Percentiles rank a stretch among this genome's conserved stretches.
Conservation (phyloP, 2,888 invertebrate species). For the Thera obeliscata region DNA sequence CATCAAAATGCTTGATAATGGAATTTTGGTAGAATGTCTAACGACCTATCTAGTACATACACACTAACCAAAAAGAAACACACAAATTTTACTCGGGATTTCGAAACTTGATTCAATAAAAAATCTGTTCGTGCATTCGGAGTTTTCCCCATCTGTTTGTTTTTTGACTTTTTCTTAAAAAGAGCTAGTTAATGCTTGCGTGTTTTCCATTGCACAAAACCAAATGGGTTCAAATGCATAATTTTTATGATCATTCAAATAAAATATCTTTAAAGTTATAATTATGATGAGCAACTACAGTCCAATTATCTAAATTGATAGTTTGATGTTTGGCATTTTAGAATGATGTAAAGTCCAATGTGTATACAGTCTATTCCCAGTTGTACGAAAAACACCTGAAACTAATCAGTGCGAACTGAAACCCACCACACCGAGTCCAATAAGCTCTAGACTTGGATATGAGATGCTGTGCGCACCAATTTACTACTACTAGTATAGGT, state of each 20-base stretch:
- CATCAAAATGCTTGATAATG: constrained; percentile 38
- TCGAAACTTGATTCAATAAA: not conserved
- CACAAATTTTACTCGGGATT: not conserved
- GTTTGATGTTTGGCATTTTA: not conserved
- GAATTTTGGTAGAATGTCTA: constrained; percentile 20
- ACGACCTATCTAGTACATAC: constrained; percentile 2
- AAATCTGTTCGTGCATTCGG: too few species aligned
- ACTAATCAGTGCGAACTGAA: constrained; percentile 11
- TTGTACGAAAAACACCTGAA: not conserved
- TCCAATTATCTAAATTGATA: too few species aligned
- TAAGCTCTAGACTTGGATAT: constrained; percentile 24
- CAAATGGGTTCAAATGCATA: too few species aligned
- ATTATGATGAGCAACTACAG: too few species aligned
- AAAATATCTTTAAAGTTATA: too few species aligned
- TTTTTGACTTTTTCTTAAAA: too few species aligned
- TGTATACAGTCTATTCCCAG: not conserved
- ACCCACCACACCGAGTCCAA: constrained; percentile 13
- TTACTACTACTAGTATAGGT: not conserved
- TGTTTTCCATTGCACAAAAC: too few species aligned
- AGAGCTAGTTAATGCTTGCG: too few species aligned
- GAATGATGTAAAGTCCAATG: not conserved
- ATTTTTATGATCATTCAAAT: too few species aligned
- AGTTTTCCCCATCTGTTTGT: too few species aligned
- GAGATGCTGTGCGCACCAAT: constrained; percentile 16
- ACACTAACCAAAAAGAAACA: not conserved